These are phyloP conservation scores for Pammene aurita DNA, from an alignment of 2,888 invertebrate genomes.

Conservation along the genomic window DNA sequence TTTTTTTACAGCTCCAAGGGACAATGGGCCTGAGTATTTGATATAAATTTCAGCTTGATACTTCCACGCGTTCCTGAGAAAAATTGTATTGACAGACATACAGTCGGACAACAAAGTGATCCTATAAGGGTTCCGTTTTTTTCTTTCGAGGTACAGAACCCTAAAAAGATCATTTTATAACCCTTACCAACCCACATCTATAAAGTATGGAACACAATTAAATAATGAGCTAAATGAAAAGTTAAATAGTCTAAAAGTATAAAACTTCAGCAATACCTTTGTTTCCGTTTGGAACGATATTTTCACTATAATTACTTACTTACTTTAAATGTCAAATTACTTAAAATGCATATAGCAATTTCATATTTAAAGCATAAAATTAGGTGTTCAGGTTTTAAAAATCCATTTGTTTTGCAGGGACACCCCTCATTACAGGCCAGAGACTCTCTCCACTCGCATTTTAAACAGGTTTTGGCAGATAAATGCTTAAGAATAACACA, in stretches of 20 bases:
- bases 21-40: too few relatives aligned
- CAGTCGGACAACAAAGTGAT: too few relatives aligned
- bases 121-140: too few relatives aligned
- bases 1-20: too few relatives aligned
- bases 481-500: constrained; percentile 33
- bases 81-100: too few relatives aligned
- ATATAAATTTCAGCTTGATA: too few relatives aligned
- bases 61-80: too few relatives aligned
- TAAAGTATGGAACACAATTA: constrained; percentile 2
- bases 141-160: too few relatives aligned
- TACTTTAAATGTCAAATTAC: constrained; percentile 14
- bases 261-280: background rate
- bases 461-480: constrained; percentile 24
- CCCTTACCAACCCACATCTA: too few relatives aligned
- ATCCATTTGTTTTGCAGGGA: constrained; percentile 23
- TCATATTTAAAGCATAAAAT: constrained; percentile 21
- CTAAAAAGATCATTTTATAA: too few relatives aligned
- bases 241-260: constrained; percentile 6
- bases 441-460: constrained; percentile 28
- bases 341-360: constrained; percentile 25
- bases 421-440: constrained; percentile 23
- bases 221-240: background rate
- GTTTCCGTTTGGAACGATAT: constrained; percentile 2
- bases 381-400: constrained; percentile 14
- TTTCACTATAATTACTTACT: constrained; percentile 9